Percentiles rank a stretch among this genome's conserved stretches.
phyloP scores from a whole-genome alignment of 2,797 vertebrate genomes.

The Anolis apletophallus region DNA sequence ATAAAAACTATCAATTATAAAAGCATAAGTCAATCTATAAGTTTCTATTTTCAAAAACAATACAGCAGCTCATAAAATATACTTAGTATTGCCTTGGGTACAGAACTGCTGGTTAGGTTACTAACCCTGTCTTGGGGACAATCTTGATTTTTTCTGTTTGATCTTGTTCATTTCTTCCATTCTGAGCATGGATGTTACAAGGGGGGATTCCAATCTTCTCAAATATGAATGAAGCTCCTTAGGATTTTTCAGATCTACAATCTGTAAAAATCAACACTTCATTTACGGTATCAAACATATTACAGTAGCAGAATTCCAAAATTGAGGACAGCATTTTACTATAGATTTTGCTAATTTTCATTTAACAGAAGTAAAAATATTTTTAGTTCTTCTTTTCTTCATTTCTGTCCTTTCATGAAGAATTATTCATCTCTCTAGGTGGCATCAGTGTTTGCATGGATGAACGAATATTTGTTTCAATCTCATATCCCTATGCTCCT shows the following conservation, averaged over 20 bases:
- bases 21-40: neutral
- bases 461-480: conserved; percentile 26
- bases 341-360: conserved; percentile 6
- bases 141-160: conserved; percentile 41
- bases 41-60: neutral
- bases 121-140: conserved; percentile 62
- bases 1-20: neutral
- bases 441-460: conserved; percentile 14
- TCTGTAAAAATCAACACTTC: conserved; percentile 61
- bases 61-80: neutral
- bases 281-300: neutral
- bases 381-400: conserved; percentile 19
- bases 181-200: conserved; percentile 37
- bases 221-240: conserved; percentile 24
- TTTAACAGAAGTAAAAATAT: conserved; percentile 12
- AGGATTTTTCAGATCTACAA: conserved; percentile 11
- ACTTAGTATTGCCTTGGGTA: neutral
- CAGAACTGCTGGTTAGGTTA: conserved; percentile 14
- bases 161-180: conserved; percentile 40
- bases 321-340: conserved; percentile 1
- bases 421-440: conserved; percentile 14
- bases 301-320: conserved; percentile 14
- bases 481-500: conserved; percentile 22
- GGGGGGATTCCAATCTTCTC: conserved; percentile 33
- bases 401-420: conserved; percentile 28